A percentile compares a stretch with the other conserved stretches of the same genome.
phyloP scores from a whole-genome alignment of 2,113 vertebrate species.

The Sitta europaea region DNA sequence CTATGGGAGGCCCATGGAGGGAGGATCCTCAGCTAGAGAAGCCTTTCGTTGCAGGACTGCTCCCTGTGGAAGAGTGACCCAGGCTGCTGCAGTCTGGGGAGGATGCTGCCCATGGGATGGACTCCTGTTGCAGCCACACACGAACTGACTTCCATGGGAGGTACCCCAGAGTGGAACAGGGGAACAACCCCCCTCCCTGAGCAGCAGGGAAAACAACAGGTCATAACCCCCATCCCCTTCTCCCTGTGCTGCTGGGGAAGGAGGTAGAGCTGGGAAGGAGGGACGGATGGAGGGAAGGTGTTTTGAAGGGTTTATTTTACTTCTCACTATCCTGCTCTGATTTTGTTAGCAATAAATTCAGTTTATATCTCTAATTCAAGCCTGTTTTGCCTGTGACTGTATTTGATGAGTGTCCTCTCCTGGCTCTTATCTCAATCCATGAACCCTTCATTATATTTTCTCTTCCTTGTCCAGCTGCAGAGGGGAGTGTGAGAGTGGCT shows the following conservation, averaged over 20 bases:
- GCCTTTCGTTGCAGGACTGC: not conserved
- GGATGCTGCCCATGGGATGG: not conserved
- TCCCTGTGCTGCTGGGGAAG: not conserved
- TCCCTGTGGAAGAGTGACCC: not conserved
- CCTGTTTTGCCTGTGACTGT: not conserved
- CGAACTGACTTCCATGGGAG: not conserved
- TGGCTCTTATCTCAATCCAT: not conserved
- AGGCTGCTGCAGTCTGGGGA: not conserved
- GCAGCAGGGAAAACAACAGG: not conserved
- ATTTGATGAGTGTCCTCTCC: not conserved
- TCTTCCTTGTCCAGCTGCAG: not conserved
- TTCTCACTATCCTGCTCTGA: not conserved
- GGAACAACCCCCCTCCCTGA: not conserved
- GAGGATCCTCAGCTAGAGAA: not conserved
- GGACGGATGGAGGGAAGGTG: no score
- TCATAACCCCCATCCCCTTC: not conserved
- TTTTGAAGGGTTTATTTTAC: not conserved
- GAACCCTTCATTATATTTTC: not conserved
- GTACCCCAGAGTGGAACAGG: no score
- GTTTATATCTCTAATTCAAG: not conserved
- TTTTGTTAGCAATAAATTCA: not conserved
- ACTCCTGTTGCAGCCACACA: accelerated
- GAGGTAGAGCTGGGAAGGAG: no score
- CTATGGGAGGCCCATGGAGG: not conserved
- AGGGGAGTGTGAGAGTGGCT: not conserved